Conservation (phyloP, 2,888 invertebrate genomes). For the Microctonus aethiopoides region DNA sequence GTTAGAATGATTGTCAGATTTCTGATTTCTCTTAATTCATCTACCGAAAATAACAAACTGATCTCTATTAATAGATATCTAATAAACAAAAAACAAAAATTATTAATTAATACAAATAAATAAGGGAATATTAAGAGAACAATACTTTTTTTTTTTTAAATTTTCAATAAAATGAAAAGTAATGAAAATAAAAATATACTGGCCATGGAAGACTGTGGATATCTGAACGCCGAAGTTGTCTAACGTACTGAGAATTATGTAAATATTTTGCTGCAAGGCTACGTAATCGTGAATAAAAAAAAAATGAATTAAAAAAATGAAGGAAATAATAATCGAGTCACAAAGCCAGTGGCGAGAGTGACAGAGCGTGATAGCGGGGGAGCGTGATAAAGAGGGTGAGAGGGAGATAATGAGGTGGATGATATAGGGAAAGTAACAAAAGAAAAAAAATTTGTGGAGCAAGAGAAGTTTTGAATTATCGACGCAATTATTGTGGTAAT, state of each 20-base stretch:
- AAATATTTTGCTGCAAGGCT: conserved; percentile 36
- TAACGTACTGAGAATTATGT: background rate
- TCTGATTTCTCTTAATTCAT: background rate
- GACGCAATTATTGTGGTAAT: conserved; percentile 54
- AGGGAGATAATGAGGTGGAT: conserved; percentile 38
- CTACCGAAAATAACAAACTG: conserved; percentile 10
- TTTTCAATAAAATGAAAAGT: too few relatives aligned
- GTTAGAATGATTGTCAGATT: background rate
- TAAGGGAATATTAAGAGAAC: background rate
- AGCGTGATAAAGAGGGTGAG: conserved; percentile 30
- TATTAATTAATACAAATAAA: conserved; percentile 1
- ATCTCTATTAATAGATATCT: conserved; percentile 14
- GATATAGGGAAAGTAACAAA: background rate
- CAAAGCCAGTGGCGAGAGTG: conserved; percentile 24
- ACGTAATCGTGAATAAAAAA: conserved; percentile 31
- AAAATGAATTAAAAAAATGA: conserved; percentile 30
- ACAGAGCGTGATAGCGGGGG: conserved; percentile 30
- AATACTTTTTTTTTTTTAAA: too few relatives aligned
- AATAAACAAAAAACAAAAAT: conserved; percentile 5
- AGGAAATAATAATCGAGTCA: conserved; percentile 6
- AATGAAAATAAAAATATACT: background rate
- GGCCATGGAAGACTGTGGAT: conserved; percentile 4
- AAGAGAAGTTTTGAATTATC: conserved; percentile 33
- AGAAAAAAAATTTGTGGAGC: background rate
- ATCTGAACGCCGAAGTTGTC: background rate